Conservation (phyloP, 2,797 vertebrate genomes). For the Chelidonichthys spinosus region DNA sequence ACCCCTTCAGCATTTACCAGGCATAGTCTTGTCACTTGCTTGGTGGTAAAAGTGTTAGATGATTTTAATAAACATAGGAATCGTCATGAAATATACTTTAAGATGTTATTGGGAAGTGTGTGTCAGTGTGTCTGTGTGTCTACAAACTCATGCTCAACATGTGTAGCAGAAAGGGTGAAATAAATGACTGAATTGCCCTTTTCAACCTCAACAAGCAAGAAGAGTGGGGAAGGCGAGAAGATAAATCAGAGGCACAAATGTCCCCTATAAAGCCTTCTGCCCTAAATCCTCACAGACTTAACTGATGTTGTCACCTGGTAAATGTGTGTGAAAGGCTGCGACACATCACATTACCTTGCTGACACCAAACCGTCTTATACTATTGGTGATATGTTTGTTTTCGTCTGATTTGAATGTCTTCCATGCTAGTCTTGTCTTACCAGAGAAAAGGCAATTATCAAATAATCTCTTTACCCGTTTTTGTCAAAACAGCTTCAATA, state of each 20-base stretch:
- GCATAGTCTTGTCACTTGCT: slow-evolving; percentile 19
- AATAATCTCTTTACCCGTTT: no score
- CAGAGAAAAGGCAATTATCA: no score
- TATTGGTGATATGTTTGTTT: no score
- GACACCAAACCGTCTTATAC: no score
- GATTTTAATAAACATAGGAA: neutral
- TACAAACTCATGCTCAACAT: neutral
- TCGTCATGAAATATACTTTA: slow-evolving; percentile 7
- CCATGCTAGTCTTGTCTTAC: no score
- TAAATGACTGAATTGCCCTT: neutral
- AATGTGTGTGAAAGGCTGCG: no score
- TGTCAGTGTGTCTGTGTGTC: neutral
- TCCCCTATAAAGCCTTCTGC: no score
- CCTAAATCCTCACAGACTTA: no score
- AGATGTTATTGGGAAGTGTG: neutral
- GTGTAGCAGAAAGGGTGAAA: neutral
- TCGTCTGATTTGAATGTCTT: no score
- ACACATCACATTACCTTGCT: no score
- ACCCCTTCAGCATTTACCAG: slow-evolving; percentile 69
- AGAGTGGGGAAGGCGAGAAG: neutral
- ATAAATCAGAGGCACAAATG: neutral
- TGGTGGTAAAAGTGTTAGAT: slow-evolving; percentile 5
- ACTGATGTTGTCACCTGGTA: no score
- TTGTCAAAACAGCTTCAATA: no score
- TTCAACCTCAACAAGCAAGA: neutral